These are phyloP conservation scores for Proteles cristata DNA, from an alignment of 2,113 vertebrate species.

Conservation along the genomic window DNA sequence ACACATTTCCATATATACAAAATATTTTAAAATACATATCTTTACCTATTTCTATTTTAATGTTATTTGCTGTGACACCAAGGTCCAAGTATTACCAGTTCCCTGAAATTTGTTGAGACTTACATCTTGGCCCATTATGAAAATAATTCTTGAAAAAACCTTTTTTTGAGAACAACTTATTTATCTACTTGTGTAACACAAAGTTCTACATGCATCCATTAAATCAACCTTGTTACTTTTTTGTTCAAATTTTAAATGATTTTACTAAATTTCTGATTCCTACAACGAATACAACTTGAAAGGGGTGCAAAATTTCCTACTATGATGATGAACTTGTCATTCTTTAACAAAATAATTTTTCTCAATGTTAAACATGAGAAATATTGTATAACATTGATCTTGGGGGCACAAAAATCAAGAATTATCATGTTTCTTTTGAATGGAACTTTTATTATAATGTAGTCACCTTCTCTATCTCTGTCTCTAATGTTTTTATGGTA, in stretches of 20 bases:
- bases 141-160: neutral
- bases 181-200: neutral
- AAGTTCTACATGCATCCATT: neutral
- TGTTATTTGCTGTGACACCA: neutral
- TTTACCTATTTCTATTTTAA: neutral
- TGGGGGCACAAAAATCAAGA: neutral
- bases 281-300: neutral
- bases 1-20: neutral
- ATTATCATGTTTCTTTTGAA: neutral
- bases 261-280: neutral
- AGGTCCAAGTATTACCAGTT: neutral
- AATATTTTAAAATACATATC: neutral
- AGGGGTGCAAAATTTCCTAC: neutral
- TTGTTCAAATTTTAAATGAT: neutral
- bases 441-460: neutral
- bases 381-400: neutral
- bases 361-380: neutral
- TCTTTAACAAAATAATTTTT: neutral
- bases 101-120: neutral
- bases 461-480: neutral
- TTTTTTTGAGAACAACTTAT: neutral
- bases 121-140: neutral
- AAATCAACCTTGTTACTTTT: neutral
- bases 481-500: neutral
- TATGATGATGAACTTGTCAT: neutral